Base-by-base conservation (phyloP, 2,113 vertebrate species). In the Vulpes vulpes region DNA sequence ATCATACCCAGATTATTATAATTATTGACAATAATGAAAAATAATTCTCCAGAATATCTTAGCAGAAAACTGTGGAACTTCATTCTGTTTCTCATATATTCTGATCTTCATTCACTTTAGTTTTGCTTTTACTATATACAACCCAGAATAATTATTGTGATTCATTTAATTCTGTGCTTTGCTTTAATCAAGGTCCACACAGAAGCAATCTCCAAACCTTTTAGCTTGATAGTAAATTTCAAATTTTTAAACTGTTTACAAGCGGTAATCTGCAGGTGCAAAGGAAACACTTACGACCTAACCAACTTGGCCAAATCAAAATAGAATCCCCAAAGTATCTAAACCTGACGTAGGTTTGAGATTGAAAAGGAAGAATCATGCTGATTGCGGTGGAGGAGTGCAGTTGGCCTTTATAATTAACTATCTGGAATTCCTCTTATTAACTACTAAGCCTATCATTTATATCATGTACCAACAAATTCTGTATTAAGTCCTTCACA, bases 41-140 rank as follows among this genome's bases (percentile, higher is more conserved):
- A 35, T 96, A 88, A 25, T 80, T 94, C 11, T 67, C 53, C n/a
- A 95, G 74, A 83, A 86, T 74, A 94, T 32, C 81, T n/a, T 74
- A 89, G 10, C 7, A 83, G 30, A 95, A 88, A 86, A 95, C 30
- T 78, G 8, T 89, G 27, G 17, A 95, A 64, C 9, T 64, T 76
- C 3, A 51, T 73, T 74, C 38, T 23, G 5, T 81, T 85, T 91
- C 73, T 84, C 27, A 49, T 67, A 32, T 82, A 71, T 10, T 43
- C 43, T 87, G 23, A 32, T 89, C 55, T 71, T 60, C 16, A 76
- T 53, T 73, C 17, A 60, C 38, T 80, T 91, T 65, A 85, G 27
- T 59, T 87, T 59, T 91, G 5, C 0, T 96, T 7, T 93, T 27
- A n/a, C 22, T 93, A 89, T 27, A 93, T 84, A 71, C 7, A 73